Base-by-base conservation (phyloP, 2,888 invertebrate species). In the Chalcis sispes region DNA sequence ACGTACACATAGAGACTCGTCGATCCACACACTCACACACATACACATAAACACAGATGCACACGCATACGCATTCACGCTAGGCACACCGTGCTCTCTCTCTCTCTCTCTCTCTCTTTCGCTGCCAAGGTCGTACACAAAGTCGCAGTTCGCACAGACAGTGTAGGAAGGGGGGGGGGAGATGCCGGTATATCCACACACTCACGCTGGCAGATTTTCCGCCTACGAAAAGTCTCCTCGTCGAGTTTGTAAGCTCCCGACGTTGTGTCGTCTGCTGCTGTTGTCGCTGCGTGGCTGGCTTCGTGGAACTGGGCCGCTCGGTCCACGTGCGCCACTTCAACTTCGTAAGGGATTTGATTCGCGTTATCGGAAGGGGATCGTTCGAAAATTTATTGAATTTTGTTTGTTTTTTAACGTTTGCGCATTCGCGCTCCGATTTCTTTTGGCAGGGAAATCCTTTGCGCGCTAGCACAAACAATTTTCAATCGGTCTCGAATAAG, bases 91-190 rank as follows among this genome's bases (percentile, higher is more conserved):
- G n/a, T n/a, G n/a, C 32, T 27, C 32, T 32, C 32, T 32, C 15
- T 48, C 54, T 67, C 54, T 67, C 67, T 48, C 20, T 56, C 56
- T 56, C 56, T 29, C 56, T 56, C 56, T 56, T 18, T 8, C 58
- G 42, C 48, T 52, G 36, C 78, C 80, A 81, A 83, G 81, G 81
- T 82, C 81, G 79, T 67, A 73, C 76, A 76, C 76, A 76, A 77
- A 76, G 78, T 75, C 80, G 78, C 67, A 74, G 4, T 42, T 13
- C 15, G 15, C 13, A 32, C 32, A 32, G 5, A 8, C 32, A 36
- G 75, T 69, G 76, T 52, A 73, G 74, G 67, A 77, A 72, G 72
- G 73, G 77, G 73, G 77, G 75, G 76, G 73, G 32, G 13, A 58
- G 42, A 18, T 40, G 23, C 32, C 46, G 36, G 61, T 48, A 42